Percentiles rank a stretch among this genome's conserved stretches.
Conservation (phyloP, 1,140 invertebrate species). For the Aphelinus atriplicis region DNA sequence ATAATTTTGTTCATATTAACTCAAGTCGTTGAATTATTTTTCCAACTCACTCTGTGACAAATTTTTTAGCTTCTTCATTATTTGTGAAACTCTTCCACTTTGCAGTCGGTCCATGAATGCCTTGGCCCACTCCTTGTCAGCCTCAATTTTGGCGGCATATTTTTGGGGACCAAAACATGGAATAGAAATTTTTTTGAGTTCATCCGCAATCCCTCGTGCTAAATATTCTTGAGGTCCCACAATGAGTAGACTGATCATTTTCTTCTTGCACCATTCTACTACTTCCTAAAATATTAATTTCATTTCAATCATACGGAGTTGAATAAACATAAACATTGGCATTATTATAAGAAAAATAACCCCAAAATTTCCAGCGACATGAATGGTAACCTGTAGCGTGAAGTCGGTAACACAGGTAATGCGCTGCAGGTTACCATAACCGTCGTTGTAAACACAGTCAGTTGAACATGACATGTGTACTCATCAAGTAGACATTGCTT, state of each 20-base stretch:
- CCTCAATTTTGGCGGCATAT: conserved; percentile 87
- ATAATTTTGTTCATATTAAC: no score
- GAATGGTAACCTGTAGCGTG: no score
- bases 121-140: conserved; percentile 94
- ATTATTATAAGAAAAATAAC: no score
- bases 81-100: conserved; percentile 83
- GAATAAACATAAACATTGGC: no score
- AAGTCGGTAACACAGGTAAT: no score
- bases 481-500: no score
- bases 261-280: conserved; percentile 78
- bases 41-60: conserved; percentile 76
- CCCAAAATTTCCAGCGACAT: no score
- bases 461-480: no score
- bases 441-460: no score
- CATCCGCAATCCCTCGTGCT: conserved; percentile 85
- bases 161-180: conserved; percentile 87
- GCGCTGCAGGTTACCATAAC: no score
- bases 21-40: no score
- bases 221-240: conserved; percentile 95
- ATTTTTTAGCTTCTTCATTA: conserved; percentile 79
- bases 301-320: no score
- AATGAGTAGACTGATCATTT: conserved; percentile 82
- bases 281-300: conserved; percentile 68
- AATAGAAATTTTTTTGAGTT: conserved; percentile 72
- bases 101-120: conserved; percentile 92